phyloP scores from a whole-genome alignment of 2,113 vertebrate species.

The Brachypodius melanocephalos region DNA sequence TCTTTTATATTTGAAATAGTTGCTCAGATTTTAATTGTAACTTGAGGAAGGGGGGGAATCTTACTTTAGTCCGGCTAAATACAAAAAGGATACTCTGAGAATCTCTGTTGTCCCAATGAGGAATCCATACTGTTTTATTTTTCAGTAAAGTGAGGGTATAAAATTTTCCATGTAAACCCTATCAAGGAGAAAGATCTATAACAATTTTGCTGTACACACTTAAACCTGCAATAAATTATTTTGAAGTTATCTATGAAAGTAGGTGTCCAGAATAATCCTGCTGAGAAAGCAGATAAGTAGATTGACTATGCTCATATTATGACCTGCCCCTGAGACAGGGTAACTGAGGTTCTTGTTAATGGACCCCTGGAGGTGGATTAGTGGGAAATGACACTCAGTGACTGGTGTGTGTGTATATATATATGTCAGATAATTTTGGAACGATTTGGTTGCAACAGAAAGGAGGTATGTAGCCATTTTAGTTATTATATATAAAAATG shows the following conservation, averaged over 20 bases:
- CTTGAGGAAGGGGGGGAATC: fast-evolving
- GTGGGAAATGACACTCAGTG: background rate
- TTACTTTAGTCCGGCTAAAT: background rate
- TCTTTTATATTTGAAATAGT: background rate
- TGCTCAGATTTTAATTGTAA: background rate
- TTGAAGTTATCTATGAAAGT: background rate
- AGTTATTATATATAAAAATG: background rate
- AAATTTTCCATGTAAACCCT: background rate
- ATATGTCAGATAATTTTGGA: background rate
- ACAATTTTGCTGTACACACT: background rate
- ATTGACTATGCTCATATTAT: background rate
- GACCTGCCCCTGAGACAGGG: background rate
- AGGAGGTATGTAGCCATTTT: background rate
- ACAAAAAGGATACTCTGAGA: background rate
- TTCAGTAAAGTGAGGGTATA: background rate
- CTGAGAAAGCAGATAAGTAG: background rate
- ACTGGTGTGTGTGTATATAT: background rate
- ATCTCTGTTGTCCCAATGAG: background rate
- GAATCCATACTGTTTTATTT: background rate
- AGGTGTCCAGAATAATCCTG: background rate
- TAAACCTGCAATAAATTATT: background rate
- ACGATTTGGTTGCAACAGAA: background rate
- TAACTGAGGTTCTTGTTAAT: background rate
- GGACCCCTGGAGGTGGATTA: background rate
- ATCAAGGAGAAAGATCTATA: background rate